Conservation (phyloP, 2,888 invertebrate genomes). For the Opisthograptis luteolata region DNA sequence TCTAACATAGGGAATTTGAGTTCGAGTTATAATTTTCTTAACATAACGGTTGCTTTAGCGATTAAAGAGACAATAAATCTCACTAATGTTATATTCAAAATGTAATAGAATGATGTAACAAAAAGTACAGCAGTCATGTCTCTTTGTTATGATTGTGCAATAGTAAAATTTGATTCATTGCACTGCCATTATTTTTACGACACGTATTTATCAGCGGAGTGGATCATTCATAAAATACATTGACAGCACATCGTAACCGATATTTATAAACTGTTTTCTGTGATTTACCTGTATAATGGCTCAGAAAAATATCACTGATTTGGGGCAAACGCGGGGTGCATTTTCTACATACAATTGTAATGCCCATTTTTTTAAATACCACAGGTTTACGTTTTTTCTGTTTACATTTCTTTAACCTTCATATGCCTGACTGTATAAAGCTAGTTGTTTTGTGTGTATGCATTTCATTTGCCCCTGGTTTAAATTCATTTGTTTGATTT, state of each 20-base stretch:
- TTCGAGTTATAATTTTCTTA: conserved; percentile 2
- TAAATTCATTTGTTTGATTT: too few species aligned
- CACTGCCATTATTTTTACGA: conserved; percentile 12
- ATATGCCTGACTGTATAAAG: too few species aligned
- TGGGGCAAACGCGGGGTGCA: too few species aligned
- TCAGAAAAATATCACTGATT: too few species aligned
- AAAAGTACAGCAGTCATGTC: conserved; percentile 14
- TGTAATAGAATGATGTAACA: conserved; percentile 19
- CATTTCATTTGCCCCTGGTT: too few species aligned
- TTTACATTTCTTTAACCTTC: too few species aligned
- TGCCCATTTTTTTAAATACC: too few species aligned
- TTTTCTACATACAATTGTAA: too few species aligned
- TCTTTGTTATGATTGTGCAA: conserved; percentile 4
- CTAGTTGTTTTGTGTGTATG: too few species aligned
- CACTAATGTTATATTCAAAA: conserved; percentile 32
- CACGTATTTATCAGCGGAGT: conserved; percentile 11
- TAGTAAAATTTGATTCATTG: conserved; percentile 16
- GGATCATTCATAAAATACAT: conserved; percentile 27
- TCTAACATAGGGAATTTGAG: background rate
- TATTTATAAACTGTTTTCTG: background rate
- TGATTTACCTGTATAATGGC: conserved; percentile 2
- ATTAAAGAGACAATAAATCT: conserved; percentile 31
- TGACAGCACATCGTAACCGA: background rate
- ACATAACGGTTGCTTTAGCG: background rate
- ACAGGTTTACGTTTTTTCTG: too few species aligned